Percentiles rank a stretch among this genome's conserved stretches.
Conservation (phyloP, 2,113 vertebrate genomes). For the Nansenia antarctica region DNA sequence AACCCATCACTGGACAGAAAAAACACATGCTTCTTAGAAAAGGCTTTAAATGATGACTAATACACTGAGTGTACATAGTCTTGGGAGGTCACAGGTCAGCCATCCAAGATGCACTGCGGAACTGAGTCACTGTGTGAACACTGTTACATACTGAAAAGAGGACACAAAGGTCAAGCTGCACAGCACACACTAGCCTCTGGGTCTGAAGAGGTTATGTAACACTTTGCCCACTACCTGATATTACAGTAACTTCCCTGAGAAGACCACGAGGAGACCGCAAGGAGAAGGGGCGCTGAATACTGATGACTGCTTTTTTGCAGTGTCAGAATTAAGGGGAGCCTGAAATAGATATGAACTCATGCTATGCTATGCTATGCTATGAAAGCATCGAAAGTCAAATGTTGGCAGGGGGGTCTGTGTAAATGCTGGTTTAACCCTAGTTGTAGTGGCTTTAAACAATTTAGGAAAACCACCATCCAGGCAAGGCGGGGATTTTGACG, state of each 20-base stretch:
- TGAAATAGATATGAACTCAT: too few relatives aligned
- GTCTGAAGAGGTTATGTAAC: background rate
- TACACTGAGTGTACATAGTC: background rate
- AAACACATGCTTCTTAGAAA: too few relatives aligned
- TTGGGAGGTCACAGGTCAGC: background rate
- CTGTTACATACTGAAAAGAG: background rate
- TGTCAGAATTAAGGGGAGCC: too few relatives aligned
- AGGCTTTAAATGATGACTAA: background rate
- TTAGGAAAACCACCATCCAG: too few relatives aligned
- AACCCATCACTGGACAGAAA: too few relatives aligned
- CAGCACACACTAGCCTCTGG: background rate
- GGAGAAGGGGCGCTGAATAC: background rate
- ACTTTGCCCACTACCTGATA: conserved; percentile 2
- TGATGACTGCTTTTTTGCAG: background rate
- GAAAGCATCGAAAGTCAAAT: too few relatives aligned
- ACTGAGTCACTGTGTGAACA: background rate
- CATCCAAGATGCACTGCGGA: background rate
- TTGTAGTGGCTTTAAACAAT: too few relatives aligned
- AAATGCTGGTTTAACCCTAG: too few relatives aligned
- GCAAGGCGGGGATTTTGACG: too few relatives aligned
- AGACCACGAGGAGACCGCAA: background rate
- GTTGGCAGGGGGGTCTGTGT: too few relatives aligned
- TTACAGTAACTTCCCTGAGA: background rate
- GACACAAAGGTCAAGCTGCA: background rate
- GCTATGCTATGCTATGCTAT: too few relatives aligned